A percentile compares a stretch with the other conserved stretches of the same genome.
phyloP scores from a whole-genome alignment of 2,888 invertebrate species.

The Calephelis perditalis region DNA sequence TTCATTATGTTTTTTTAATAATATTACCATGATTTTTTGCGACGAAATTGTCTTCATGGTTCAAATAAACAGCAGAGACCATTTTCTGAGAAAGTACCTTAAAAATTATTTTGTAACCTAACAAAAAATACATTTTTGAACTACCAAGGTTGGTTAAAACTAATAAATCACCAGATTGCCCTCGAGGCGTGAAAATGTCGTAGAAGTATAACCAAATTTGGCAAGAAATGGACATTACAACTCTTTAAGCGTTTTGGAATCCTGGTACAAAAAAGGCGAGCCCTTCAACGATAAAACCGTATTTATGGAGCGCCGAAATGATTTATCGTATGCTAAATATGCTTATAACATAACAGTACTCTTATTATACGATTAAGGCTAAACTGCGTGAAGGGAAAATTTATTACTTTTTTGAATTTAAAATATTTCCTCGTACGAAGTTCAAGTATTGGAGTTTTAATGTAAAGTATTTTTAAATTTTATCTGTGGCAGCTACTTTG shows the following conservation, averaged over 20 bases:
- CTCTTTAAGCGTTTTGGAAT: slow-evolving; percentile 3
- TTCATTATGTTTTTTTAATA: too few relatives aligned
- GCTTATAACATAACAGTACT: slow-evolving; percentile 14
- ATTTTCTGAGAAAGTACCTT: too few relatives aligned
- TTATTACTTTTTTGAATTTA: slow-evolving; percentile 5
- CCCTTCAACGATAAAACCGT: slow-evolving; percentile 10
- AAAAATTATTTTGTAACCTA: too few relatives aligned
- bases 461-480: too few relatives aligned
- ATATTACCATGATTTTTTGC: too few relatives aligned
- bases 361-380: slow-evolving; percentile 5
- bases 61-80: too few relatives aligned
- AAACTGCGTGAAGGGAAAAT: slow-evolving; percentile 6
- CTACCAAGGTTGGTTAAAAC: not conserved
- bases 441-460: not conserved
- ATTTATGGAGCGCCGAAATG: slow-evolving; percentile 14
- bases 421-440: not conserved
- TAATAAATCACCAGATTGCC: slow-evolving; percentile 9
- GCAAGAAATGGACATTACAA: slow-evolving; percentile 1
- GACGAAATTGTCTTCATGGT: too few relatives aligned
- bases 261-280: not conserved
- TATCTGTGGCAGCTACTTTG: too few relatives aligned
- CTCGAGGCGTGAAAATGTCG: slow-evolving; percentile 2
- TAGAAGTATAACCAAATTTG: not conserved
- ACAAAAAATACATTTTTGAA: not conserved
- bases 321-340: slow-evolving; percentile 18